Evolutionary conservation across 2,797 vertebrate species (phyloP), one percentile per base, ranked within the genome.

Genomic region (Enteromius thamalakanensis): DNA sequence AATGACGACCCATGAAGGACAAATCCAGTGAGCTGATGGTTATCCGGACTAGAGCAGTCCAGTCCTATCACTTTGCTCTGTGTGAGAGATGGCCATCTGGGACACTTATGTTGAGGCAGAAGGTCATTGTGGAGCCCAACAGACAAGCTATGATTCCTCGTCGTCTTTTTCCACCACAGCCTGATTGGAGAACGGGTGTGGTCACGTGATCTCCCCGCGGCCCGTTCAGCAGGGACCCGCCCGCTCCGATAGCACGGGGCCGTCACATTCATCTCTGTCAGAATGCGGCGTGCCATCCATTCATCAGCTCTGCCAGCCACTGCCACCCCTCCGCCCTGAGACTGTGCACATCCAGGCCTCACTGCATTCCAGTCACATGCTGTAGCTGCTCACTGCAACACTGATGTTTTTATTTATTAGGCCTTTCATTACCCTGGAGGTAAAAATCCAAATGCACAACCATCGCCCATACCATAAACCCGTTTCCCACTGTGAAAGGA

Each of bases 261-360:
- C 85, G 92, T 95, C 95, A 95, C 95, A 95, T 96, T 94, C 91
- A 93, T 97, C 96, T 96, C 93, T 96, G 96, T 95, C 95, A 95
- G 49, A 83, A 90, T 76, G 84, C 77, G 77, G 92, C 88, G 87
- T 88, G 92, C 90, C 93, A 92, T 90, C 92, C 92, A 95, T 96
- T 95, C 94, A 95, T 96, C 96, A 96, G 89, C 85, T 91, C 93
- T 94, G 93, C 93, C 94, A 94, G 91, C 91, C 76, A 91, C 91
- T 93, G 94, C 93, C 92, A 93, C 92, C 93, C 91, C 92, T 91
- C 92, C 91, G 64, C 79, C 86, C 87, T 84, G 90, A 94, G 93
- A 94, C 91, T 87, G 91, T 91, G 93, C 90, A 92, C 89, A 89
- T 91, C 91, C 92, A 90, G 92, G 92, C 91, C 92, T 90, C 91